Evolutionary conservation across 53 echinoderm and acorn worm species (phyloP).

Genomic region (Glandiceps talaboti): DNA sequence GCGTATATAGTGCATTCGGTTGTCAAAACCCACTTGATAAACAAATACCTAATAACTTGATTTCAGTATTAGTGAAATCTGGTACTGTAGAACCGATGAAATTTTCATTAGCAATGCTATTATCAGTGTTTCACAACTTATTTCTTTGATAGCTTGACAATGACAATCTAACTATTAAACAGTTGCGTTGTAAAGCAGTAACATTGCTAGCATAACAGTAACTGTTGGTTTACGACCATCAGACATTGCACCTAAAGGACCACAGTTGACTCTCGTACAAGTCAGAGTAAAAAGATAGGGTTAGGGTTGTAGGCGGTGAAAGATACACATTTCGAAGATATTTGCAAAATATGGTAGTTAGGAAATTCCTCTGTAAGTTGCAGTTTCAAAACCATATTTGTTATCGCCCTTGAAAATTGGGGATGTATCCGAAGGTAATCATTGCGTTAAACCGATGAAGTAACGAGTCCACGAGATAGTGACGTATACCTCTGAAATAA

Average conservation of each 20-base stretch:
- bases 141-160: conserved; percentile 7
- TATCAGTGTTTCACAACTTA: not conserved
- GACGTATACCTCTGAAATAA: too few relatives aligned
- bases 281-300: too few relatives aligned
- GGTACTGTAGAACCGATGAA: conserved; percentile 20
- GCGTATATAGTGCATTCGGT: not conserved
- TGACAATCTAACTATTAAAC: conserved; percentile 11
- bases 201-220: conserved; percentile 24
- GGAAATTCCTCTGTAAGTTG: too few relatives aligned
- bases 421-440: too few relatives aligned
- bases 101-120: not conserved
- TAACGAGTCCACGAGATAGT: too few relatives aligned
- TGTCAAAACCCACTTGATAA: conserved; percentile 1
- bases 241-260: conserved; percentile 27
- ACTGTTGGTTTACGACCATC: conserved; percentile 21
- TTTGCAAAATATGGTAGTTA: too few relatives aligned
- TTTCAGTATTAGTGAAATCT: conserved; percentile 14
- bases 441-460: too few relatives aligned
- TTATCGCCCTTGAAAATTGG: too few relatives aligned
- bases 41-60: conserved; percentile 4
- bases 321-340: too few relatives aligned
- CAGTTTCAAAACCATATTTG: too few relatives aligned
- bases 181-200: conserved; percentile 21
- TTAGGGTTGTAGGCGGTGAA: too few relatives aligned
- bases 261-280: too few relatives aligned